A percentile compares a stretch with the other conserved stretches of the same genome.
phyloP scores from a whole-genome alignment of 2,113 vertebrate species.

The Saccopteryx leptura region DNA sequence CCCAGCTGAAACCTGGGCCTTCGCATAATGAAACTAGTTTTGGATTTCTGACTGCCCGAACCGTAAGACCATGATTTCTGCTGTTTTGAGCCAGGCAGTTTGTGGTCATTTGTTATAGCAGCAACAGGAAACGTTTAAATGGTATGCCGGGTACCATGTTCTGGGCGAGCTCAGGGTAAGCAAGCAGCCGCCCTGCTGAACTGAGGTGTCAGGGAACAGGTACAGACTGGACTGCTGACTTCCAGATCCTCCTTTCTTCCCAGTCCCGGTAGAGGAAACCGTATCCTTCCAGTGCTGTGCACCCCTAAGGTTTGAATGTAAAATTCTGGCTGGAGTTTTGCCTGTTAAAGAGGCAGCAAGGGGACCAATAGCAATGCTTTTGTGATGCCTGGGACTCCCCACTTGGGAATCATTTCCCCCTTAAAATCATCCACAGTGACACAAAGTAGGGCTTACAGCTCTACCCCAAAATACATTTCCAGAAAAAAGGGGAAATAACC shows the following conservation, averaged over 20 bases:
- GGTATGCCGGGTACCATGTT: not conserved
- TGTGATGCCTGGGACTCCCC: not conserved
- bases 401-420: not conserved
- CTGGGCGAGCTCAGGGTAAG: not conserved
- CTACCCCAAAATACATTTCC: not conserved
- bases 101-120: not conserved
- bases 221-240: not conserved
- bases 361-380: not conserved
- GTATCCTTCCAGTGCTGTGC: not conserved
- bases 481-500: not conserved
- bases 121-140: not conserved
- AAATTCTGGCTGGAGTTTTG: not conserved
- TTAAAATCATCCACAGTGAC: not conserved
- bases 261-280: not conserved
- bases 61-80: not conserved
- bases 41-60: constrained; percentile 45
- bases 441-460: not conserved
- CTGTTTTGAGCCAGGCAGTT: not conserved
- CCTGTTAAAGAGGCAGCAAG: not conserved
- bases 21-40: not conserved
- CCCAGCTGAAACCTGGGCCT: not conserved
- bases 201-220: not conserved
- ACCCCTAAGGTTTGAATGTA: not conserved
- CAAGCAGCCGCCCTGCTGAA: not conserved
- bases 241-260: not conserved